Base-by-base conservation (phyloP, 1,140 invertebrate genomes). In the Solen grandis region DNA sequence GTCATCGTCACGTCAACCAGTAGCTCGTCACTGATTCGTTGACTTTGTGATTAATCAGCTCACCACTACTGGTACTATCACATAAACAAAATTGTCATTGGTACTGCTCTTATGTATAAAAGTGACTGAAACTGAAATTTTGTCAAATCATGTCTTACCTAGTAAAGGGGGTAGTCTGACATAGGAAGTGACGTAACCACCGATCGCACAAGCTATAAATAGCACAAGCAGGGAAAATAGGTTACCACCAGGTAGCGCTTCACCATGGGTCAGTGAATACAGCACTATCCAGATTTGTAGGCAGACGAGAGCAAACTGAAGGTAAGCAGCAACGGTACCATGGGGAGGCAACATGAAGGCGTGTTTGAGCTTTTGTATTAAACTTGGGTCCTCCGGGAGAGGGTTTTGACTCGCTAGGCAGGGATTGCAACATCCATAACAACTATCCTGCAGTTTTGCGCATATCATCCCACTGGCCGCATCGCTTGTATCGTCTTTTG, bases 131-230 rank as follows among this genome's bases (percentile, higher is more conserved):
- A n/a, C n/a, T n/a, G n/a, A n/a, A n/a, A n/a, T n/a, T n/a, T n/a
- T n/a, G n/a, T n/a, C n/a, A n/a, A n/a, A n/a, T n/a, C n/a, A n/a
- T n/a, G n/a, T 25, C 83, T 82, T 77, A 90, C 88, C 90, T 77
- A 91, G 78, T 0, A 99, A 93, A 0, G 96, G 94, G 8, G 97
- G 97, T 77, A 98, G 92, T 2, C 95, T 95, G n/a, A 96, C 94
- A 35, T 96, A 91, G 31, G 95, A 95, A 77, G 95, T 92, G 84
- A 96, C 91, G 94, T 95, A 96, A 55, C 97, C 97, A 8, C 95
- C 96, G 82, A 97, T 95, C 91, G 97, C 94, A 0, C 96, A 95
- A 5, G 60, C 54, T 1, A 92, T 73, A 5, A 94, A 95, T 38
- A 97, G 94, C 25, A 91, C 66, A 8, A 92, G 59, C 2, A 98